A percentile compares a stretch with the other conserved stretches of the same genome.
These are phyloP conservation scores for Drosophila neotestacea DNA, from an alignment of 2,888 invertebrate genomes.

Conservation along the genomic window DNA sequence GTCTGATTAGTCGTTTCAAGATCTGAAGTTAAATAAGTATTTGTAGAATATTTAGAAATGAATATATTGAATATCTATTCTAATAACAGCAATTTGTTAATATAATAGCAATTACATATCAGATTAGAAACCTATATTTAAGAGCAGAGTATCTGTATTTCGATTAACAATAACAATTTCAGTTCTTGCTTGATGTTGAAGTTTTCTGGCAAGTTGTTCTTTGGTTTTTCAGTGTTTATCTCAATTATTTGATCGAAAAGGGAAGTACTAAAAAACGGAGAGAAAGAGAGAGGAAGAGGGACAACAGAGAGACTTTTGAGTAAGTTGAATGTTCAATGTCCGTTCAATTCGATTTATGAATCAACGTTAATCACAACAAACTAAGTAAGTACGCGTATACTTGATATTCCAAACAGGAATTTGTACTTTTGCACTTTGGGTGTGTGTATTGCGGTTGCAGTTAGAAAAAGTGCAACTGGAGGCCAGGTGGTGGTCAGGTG, in stretches of 20 bases:
- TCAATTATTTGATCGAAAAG: constrained; percentile 81
- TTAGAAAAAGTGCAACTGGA: constrained; percentile 58
- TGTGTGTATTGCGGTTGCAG: constrained; percentile 59
- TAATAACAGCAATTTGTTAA: no score
- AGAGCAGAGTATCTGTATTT: not conserved
- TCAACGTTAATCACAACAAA: constrained; percentile 60
- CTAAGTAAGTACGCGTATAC: constrained; percentile 38
- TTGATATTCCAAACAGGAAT: constrained; percentile 84
- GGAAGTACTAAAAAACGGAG: not conserved
- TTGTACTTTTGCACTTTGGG: constrained; percentile 85
- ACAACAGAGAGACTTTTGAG: not conserved
- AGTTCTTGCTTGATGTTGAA: constrained; percentile 19
- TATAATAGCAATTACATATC: no score
- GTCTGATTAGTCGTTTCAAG: no score
- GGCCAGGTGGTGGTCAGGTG: constrained; percentile 41
- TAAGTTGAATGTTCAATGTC: constrained; percentile 22
- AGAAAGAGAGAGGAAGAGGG: not conserved
- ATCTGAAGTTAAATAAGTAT: no score
- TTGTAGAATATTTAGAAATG: no score
- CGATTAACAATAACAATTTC: not conserved
- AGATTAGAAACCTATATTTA: no score
- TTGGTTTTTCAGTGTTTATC: constrained; percentile 66
- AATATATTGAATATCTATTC: no score
- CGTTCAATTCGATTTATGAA: constrained; percentile 68
- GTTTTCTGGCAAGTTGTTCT: not conserved